phyloP scores from a whole-genome alignment of 1,140 invertebrate genomes.

The Brachionus paranguensis region DNA sequence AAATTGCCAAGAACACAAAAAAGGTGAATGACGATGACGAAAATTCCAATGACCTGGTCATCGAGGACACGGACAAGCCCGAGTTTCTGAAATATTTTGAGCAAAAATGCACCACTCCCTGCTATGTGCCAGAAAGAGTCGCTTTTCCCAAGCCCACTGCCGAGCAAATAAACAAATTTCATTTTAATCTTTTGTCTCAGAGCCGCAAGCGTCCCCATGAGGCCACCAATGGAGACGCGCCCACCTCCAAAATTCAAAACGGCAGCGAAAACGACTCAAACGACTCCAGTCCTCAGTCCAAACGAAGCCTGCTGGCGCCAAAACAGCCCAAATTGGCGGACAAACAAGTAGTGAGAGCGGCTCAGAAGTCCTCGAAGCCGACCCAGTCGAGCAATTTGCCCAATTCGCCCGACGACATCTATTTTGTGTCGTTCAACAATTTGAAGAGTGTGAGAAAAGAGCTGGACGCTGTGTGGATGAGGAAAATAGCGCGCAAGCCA shows the following conservation, averaged over 20 bases:
- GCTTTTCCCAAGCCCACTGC: background rate
- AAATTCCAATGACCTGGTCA: slow-evolving; percentile 15
- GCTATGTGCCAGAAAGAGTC: background rate
- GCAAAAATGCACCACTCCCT: background rate
- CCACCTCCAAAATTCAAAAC: background rate
- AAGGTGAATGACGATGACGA: slow-evolving; percentile 5
- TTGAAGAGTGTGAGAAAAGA: slow-evolving; percentile 23
- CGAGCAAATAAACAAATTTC: slow-evolving; percentile 40
- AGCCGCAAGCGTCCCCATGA: slow-evolving; percentile 22
- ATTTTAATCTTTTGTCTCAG: slow-evolving; percentile 8
- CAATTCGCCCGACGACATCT: background rate
- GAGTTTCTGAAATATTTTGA: slow-evolving; percentile 38
- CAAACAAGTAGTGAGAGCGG: background rate
- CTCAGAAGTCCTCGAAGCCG: slow-evolving; percentile 3
- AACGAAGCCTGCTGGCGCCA: background rate
- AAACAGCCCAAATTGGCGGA: background rate
- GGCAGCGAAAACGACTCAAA: slow-evolving; percentile 16
- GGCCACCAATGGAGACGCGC: background rate
- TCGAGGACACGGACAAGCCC: slow-evolving; percentile 11
- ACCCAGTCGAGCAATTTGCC: slow-evolving; percentile 22
- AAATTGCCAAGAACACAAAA: slow-evolving; percentile 9
- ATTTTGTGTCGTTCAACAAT: background rate
- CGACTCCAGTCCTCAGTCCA: slow-evolving; percentile 11
- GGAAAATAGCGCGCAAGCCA: slow-evolving; percentile 5
- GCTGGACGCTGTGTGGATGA: background rate